Evolutionary conservation across 2,797 vertebrate species (phyloP), one percentile per base, ranked within the genome.

Genomic region (Microctenopoma lineatum): DNA sequence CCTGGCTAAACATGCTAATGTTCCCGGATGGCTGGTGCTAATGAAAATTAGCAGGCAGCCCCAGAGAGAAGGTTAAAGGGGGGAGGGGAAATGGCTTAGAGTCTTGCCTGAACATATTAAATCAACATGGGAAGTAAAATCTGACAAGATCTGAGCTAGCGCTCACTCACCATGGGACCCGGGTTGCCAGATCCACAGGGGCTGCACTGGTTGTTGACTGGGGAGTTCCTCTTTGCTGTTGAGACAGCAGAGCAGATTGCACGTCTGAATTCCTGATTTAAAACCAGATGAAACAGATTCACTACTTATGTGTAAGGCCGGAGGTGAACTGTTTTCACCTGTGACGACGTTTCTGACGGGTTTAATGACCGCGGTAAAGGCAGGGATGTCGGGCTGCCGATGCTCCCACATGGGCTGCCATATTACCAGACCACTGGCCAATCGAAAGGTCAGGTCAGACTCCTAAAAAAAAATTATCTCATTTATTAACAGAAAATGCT

Each of bases 341-440:
- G 96, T 98, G 64, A 99, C 84, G 1, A 99, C 96, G 89, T 96
- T 99, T 57, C 98, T 91, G 89, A 96, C 93, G 0, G 97, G 96
- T 70, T 98, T 99, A 58, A 99, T 97, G 61, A 98, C 94, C 0
- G 97, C 91, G 0, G 95, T 96, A 75, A 99, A 99, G 73, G 96
- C 96, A 0, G 97, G 93, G 47, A 99, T 97, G 79, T 98, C 97
- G 0, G 98, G 98, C 75, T 98, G 96, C 26, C 96, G 95, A 79
- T 99, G 97, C 56, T 99, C 98, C 98, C 98, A 99, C 97, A 99
- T 99, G 0, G 98, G 97, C 87, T 99, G 97, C 98, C 98, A 99
- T 68, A 99, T 98, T 0, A 96, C 95, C 69, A 98, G 93, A 5
- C 98, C 98, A n/a, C 97, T 97, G 73, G 97, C 97, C 90, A 99